A percentile compares a stretch with the other conserved stretches of the same genome.
Conservation (phyloP, 2,888 invertebrate species). For the Leptopterna dolabrata region DNA sequence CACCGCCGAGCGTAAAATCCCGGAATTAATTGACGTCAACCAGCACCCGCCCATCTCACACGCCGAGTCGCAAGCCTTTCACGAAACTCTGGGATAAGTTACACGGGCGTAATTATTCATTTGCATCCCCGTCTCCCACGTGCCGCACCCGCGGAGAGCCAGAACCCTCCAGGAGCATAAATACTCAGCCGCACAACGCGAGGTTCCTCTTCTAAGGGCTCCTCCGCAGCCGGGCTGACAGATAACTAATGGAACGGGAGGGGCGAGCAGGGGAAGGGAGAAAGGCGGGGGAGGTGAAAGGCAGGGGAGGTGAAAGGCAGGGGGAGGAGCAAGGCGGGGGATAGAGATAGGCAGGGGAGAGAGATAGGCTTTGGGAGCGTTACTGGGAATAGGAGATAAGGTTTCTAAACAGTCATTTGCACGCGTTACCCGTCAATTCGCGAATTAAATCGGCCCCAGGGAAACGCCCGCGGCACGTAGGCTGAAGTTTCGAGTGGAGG, state of each 20-base stretch:
- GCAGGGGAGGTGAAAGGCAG: background rate
- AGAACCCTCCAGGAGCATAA: background rate
- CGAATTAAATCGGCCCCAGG: slow-evolving; percentile 26
- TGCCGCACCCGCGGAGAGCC: background rate
- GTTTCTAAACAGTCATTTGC: slow-evolving; percentile 49
- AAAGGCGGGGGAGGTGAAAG: background rate
- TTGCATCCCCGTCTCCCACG: background rate
- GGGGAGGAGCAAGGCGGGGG: background rate
- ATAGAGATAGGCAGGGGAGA: background rate
- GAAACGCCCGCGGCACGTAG: background rate
- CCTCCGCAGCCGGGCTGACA: slow-evolving; percentile 14
- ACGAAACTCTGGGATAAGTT: background rate
- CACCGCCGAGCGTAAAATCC: background rate
- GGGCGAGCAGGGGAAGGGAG: background rate
- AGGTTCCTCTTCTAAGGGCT: background rate
- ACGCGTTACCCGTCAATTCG: slow-evolving; percentile 42
- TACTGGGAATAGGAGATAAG: slow-evolving; percentile 40
- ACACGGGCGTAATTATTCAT: slow-evolving; percentile 19
- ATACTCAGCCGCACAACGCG: background rate
- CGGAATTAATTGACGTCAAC: background rate
- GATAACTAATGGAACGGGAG: slow-evolving; percentile 29
- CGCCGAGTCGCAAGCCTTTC: background rate
- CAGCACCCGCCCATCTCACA: background rate
- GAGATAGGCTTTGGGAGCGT: background rate
- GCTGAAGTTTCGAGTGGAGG: background rate